These are phyloP conservation scores for Apoda limacodes DNA, from an alignment of 2,888 invertebrate species.

Conservation along the genomic window DNA sequence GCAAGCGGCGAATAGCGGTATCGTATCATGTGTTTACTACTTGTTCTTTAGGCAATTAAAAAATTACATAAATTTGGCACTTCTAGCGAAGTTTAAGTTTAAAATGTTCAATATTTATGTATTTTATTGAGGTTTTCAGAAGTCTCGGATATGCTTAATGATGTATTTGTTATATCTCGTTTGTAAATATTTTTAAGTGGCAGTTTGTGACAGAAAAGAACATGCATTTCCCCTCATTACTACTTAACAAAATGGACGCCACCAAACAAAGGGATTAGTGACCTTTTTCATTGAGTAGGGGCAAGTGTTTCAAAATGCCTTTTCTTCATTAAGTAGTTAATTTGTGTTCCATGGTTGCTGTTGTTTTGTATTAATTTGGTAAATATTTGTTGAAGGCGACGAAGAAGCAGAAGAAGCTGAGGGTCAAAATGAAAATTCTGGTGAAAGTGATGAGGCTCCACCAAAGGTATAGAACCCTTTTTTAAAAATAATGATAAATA, in stretches of 20 bases:
- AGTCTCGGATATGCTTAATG: slow-evolving; percentile 25
- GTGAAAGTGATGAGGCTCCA: slow-evolving; percentile 78
- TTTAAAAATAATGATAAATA: no score
- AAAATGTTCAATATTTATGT: no score
- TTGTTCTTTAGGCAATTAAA: slow-evolving; percentile 69
- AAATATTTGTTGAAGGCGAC: slow-evolving; percentile 62
- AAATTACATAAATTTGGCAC: slow-evolving; percentile 50
- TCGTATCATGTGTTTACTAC: slow-evolving; percentile 72
- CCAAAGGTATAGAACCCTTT: slow-evolving; percentile 67
- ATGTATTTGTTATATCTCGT: slow-evolving; percentile 49
- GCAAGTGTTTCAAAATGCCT: no score
- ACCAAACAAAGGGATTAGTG: slow-evolving; percentile 82
- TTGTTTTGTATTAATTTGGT: slow-evolving; percentile 51
- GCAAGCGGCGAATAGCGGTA: slow-evolving; percentile 71
- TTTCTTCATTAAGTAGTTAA: no score
- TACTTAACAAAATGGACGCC: slow-evolving; percentile 84
- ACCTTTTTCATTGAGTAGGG: no score
- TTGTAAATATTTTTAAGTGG: slow-evolving; percentile 69
- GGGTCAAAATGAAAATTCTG: slow-evolving; percentile 77
- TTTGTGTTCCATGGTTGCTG: no score
- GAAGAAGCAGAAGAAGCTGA: slow-evolving; percentile 79
- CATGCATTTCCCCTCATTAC: slow-evolving; percentile 77
- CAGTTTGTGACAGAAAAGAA: slow-evolving; percentile 70
- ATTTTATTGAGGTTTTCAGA: no score
- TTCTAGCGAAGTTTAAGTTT: slow-evolving; percentile 21